These are phyloP conservation scores for Sarcophaga bullata DNA, from an alignment of 1,140 invertebrate genomes.

Conservation along the genomic window DNA sequence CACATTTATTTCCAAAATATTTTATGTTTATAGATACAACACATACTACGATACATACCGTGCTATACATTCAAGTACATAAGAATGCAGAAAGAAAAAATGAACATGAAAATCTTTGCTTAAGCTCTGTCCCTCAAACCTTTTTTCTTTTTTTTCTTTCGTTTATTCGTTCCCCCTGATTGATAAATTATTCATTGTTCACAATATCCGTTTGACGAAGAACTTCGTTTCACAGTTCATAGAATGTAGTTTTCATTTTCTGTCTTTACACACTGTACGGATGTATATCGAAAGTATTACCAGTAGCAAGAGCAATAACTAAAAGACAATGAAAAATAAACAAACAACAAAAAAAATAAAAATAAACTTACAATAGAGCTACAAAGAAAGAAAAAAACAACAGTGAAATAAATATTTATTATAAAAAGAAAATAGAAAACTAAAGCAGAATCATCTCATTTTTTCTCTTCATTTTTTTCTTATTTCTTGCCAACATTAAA, in stretches of 20 bases:
- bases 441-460: background rate
- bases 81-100: background rate
- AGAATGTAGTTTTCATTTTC: background rate
- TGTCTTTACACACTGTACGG: background rate
- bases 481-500: slow-evolving; percentile 4
- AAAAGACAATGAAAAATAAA: background rate
- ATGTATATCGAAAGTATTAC: background rate
- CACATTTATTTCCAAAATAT: background rate
- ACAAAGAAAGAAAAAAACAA: no score
- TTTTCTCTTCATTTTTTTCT: background rate
- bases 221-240: background rate
- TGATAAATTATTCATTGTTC: slow-evolving; percentile 11
- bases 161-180: background rate
- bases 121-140: slow-evolving; percentile 4
- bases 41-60: background rate
- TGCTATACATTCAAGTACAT: background rate
- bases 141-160: background rate
- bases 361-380: background rate
- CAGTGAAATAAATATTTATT: background rate
- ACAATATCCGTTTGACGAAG: slow-evolving; percentile 6
- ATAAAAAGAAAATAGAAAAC: background rate
- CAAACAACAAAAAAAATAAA: background rate
- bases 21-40: background rate
- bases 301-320: background rate
- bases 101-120: background rate